phyloP scores from a whole-genome alignment of 1,140 invertebrate genomes.

The Drosophila baimaii region DNA sequence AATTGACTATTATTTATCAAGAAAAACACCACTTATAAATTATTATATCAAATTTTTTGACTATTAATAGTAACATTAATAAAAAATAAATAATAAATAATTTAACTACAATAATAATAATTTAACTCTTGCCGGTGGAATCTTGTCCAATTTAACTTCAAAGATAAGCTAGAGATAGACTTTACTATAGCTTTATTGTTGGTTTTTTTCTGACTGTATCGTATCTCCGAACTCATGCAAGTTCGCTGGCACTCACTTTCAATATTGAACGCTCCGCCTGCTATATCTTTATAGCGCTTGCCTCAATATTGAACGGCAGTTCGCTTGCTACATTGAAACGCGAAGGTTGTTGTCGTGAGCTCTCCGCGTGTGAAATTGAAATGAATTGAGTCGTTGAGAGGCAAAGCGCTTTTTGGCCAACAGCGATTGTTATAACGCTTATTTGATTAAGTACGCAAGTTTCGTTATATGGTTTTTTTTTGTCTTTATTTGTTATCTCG shows the following conservation, averaged over 20 bases:
- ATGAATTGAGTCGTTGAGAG: slow-evolving; percentile 1
- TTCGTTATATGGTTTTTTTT: slow-evolving; percentile 30
- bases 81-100: no score
- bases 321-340: slow-evolving; percentile 50
- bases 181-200: not conserved
- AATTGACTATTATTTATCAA: no score
- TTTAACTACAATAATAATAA: no score
- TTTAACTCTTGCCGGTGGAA: no score
- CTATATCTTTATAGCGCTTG: no score
- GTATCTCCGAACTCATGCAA: slow-evolving; percentile 15
- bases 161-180: not conserved
- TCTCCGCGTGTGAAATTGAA: slow-evolving; percentile 26
- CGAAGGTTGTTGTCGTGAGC: slow-evolving; percentile 44
- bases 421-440: slow-evolving; percentile 56
- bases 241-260: slow-evolving; percentile 18
- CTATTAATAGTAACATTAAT: no score
- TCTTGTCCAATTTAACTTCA: not conserved
- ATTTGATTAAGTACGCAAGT: slow-evolving; percentile 69
- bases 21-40: no score
- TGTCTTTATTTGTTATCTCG: slow-evolving; percentile 43
- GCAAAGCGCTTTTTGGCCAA: slow-evolving; percentile 52
- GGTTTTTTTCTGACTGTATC: not conserved
- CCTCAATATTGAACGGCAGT: slow-evolving; percentile 45
- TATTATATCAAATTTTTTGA: no score
- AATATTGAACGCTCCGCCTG: slow-evolving; percentile 46